Conservation (phyloP, 2,797 vertebrate species). For the Cyprinodon diabolis region DNA sequence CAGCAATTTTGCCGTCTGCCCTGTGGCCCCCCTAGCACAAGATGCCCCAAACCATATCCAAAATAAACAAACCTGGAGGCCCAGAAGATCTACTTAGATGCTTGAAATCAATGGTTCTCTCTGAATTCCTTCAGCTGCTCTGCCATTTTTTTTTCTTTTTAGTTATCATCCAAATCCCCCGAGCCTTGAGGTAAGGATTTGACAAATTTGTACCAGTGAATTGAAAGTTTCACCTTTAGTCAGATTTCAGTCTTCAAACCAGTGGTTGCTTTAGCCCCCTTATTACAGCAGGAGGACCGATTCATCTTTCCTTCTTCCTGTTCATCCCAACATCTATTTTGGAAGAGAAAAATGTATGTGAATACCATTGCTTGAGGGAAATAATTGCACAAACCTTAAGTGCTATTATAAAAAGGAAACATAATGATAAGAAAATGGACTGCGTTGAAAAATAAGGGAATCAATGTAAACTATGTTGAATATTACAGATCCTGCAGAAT, state of each 20-base stretch:
- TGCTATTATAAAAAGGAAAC: neutral
- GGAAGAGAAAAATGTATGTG: neutral
- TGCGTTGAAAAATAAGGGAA: neutral
- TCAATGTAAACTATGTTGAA: neutral
- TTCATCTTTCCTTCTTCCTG: neutral
- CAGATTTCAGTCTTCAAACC: neutral
- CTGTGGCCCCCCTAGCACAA: neutral
- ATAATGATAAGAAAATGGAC: neutral
- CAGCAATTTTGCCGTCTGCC: neutral
- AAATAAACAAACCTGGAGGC: neutral
- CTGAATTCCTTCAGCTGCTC: neutral
- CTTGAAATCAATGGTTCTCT: neutral
- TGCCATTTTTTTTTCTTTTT: neutral
- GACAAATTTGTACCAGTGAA: conserved; percentile 4
- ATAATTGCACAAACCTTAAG: neutral
- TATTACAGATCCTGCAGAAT: neutral
- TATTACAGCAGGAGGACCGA: neutral
- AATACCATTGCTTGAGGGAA: conserved; percentile 6
- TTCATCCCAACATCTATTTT: neutral
- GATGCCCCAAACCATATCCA: neutral
- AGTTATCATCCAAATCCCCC: neutral
- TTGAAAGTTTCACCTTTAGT: conserved; percentile 5
- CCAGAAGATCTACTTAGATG: neutral
- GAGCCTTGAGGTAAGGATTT: neutral
- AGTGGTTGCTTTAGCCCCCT: neutral